Evolutionary conservation across 2,113 vertebrate species (phyloP), one percentile per base, ranked within the genome.

Genomic region (Seriola dumerili): DNA sequence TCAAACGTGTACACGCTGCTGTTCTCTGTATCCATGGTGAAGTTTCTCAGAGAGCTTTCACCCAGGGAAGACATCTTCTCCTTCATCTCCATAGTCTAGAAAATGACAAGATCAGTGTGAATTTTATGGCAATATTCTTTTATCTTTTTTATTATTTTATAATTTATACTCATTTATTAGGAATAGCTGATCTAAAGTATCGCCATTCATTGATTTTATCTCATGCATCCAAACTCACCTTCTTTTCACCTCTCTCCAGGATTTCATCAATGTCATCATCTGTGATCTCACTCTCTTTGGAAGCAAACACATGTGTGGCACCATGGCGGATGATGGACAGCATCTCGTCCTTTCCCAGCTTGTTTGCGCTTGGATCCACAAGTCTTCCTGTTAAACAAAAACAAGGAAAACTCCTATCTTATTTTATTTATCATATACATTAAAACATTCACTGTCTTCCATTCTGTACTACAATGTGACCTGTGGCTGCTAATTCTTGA

Each of bases 271-370:
- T 97, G 84, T 99, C 98, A 71, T 99, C 98, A 65, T 99, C 98
- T 2, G 98, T 99, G 83, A 99, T 99, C 89, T 99, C 98, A 36
- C 98, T 99, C 76, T 99, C 98, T 88, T 98, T 99, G 59, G 98
- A 99, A 12, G 98, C 98, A 88, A 99, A 99, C 14, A 99, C 98
- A 0, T 99, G 98, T 0, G 98, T 99, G 0, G 98, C 98, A 23
- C 98, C 98, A 2, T 99, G 98, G 40, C 98, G 95, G 87, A 99
- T 99, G 95, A 99, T 99, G 63, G 98, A 98, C 89, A 99, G 94
- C 98, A 99, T 99, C 93, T 99, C 98, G 65, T 99, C 98, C 91
- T 99, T 99, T 4, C 98, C 98, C 38, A 99, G 94, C 88, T 99
- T 99, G 93, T 98, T 99, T 68, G 98, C 92, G 76, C 97, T 99